These are phyloP conservation scores for Harpalus rubripes DNA, from an alignment of 2,888 invertebrate species.

Conservation along the genomic window DNA sequence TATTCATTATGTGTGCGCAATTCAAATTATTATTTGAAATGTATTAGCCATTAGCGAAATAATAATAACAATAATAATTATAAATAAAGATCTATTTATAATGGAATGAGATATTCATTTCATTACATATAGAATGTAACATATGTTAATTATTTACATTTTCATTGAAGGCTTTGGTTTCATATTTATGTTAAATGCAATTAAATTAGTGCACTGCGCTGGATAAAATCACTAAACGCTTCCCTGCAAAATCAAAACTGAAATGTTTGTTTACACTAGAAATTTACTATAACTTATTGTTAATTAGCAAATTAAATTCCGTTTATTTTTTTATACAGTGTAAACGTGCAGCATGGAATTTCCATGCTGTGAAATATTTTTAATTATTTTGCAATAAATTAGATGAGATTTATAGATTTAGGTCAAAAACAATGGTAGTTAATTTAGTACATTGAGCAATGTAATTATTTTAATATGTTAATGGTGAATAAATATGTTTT, in stretches of 20 bases:
- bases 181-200: not conserved
- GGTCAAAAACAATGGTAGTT: constrained; percentile 9
- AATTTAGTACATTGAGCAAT: not conserved
- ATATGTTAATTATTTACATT: not conserved
- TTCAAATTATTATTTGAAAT: not conserved
- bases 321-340: constrained; percentile 8
- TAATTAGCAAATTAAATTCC: constrained; percentile 24
- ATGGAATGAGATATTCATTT: constrained; percentile 9
- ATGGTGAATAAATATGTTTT: not conserved
- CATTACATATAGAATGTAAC: not conserved
- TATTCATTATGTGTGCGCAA: not conserved
- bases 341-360: constrained; percentile 5
- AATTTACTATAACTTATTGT: constrained; percentile 20
- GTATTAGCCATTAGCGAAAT: not conserved
- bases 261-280: constrained; percentile 25
- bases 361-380: not conserved
- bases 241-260: constrained; percentile 3
- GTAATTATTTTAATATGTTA: not conserved
- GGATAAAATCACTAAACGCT: not conserved
- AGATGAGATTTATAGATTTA: not conserved
- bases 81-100: not conserved
- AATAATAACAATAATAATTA: not conserved
- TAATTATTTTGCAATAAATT: constrained; percentile 11
- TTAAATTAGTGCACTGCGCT: constrained; percentile 3
- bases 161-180: not conserved